Evolutionary conservation across 2,113 vertebrate species (phyloP).

Genomic region (Archocentrus centrarchus): DNA sequence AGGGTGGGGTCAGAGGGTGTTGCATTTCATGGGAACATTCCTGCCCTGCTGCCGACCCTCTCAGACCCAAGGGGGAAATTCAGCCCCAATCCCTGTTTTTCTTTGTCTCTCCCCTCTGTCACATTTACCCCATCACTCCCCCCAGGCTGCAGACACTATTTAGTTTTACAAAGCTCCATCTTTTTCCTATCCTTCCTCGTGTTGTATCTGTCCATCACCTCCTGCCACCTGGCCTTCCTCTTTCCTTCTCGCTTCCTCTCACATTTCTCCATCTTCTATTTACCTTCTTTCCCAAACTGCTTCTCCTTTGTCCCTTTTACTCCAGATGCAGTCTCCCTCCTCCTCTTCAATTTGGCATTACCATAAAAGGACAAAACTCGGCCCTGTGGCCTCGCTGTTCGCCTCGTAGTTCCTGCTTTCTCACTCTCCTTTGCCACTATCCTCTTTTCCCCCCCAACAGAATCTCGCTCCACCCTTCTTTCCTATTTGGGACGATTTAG

Average conservation of each 20-base stretch:
- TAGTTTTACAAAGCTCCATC: neutral
- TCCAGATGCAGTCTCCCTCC: conserved; percentile 54
- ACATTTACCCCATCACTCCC: neutral
- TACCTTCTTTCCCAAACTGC: neutral
- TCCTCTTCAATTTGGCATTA: conserved; percentile 62
- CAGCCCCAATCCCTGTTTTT: conserved; percentile 20
- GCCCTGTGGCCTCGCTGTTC: conserved; percentile 28
- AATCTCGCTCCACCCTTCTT: neutral
- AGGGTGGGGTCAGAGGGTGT: conserved; percentile 32
- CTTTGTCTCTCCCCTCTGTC: neutral
- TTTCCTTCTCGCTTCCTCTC: neutral
- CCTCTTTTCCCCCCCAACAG: neutral
- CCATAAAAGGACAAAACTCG: conserved; percentile 79
- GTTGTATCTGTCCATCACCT: neutral
- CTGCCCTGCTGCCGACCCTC: conserved; percentile 65
- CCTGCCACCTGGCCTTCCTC: neutral
- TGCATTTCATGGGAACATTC: conserved; percentile 79
- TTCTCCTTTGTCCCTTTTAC: conserved; percentile 20
- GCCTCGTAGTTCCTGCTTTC: neutral
- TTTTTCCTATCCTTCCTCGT: neutral
- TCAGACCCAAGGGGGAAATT: conserved; percentile 35
- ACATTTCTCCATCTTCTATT: neutral
- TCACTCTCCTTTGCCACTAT: neutral
- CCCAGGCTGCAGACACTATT: neutral
- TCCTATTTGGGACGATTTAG: neutral